Evolutionary conservation across 2,888 invertebrate genomes (phyloP).

Genomic region (Theristus sp.): DNA sequence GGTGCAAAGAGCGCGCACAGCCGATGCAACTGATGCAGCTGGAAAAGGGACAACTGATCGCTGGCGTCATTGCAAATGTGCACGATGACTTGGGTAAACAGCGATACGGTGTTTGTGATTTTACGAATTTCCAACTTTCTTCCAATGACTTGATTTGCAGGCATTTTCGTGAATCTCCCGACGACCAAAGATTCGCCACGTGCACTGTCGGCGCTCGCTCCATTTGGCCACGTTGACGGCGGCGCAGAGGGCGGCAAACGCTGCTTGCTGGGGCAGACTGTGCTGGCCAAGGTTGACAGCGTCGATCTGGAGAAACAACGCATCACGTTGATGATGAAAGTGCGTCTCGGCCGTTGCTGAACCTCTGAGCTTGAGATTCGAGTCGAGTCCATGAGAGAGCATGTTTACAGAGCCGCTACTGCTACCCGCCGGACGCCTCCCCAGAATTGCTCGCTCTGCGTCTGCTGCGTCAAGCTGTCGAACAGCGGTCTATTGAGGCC

Average conservation of each 20-base stretch:
- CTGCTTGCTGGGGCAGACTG: conserved; percentile 5
- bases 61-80: neutral
- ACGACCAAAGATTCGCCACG: too few species aligned
- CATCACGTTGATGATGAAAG: conserved; percentile 1
- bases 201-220: neutral
- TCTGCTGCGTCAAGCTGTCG: neutral
- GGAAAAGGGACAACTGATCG: neutral
- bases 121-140: too few species aligned
- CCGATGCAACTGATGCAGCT: neutral
- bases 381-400: too few species aligned
- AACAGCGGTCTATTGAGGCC: too few species aligned
- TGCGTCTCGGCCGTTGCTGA: too few species aligned
- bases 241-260: neutral
- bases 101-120: too few species aligned
- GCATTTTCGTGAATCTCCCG: too few species aligned
- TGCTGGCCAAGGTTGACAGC: neutral
- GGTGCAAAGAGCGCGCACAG: neutral
- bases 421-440: neutral
- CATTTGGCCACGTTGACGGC: neutral
- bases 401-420: neutral
- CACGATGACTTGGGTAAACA: neutral
- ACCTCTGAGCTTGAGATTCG: too few species aligned
- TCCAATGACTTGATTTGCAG: too few species aligned
- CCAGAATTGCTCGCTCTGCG: neutral
- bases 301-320: conserved; percentile 3